These are phyloP conservation scores for Litoditis marina DNA, from an alignment of 2,888 invertebrate genomes.

Conservation along the genomic window DNA sequence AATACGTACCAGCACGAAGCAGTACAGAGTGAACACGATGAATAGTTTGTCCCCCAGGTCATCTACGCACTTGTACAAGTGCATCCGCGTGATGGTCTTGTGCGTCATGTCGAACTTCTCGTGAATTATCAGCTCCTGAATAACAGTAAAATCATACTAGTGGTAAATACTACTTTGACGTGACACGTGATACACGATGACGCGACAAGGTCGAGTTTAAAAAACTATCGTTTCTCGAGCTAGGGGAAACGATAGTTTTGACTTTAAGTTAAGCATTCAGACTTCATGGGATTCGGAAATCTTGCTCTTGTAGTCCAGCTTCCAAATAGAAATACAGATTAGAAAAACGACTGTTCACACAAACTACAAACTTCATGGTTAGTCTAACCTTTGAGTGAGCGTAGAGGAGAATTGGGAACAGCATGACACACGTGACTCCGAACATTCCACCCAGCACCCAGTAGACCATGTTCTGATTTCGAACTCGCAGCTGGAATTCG, in stretches of 20 bases:
- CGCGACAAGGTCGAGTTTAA: no score
- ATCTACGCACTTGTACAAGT: constrained; percentile 48
- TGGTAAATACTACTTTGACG: no score
- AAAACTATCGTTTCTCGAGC: no score
- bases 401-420: constrained; percentile 41
- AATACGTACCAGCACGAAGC: constrained; percentile 42
- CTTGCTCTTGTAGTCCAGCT: neutral
- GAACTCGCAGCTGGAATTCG: constrained; percentile 33
- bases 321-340: neutral
- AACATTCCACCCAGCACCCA: constrained; percentile 35
- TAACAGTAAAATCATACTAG: no score
- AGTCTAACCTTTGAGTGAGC: constrained; percentile 46
- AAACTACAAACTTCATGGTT: no score
- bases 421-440: constrained; percentile 35
- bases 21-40: constrained; percentile 40
- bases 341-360: no score
- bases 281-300: neutral
- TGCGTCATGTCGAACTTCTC: constrained; percentile 33
- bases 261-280: no score
- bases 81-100: constrained; percentile 36
- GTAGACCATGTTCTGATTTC: constrained; percentile 34
- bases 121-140: constrained; percentile 42
- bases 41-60: constrained; percentile 42
- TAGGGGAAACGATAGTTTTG: no score
- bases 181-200: no score